Evolutionary conservation across 2,888 invertebrate genomes (phyloP), one percentile per base, ranked within the genome.

Genomic region (Schrankia costaestrigalis): DNA sequence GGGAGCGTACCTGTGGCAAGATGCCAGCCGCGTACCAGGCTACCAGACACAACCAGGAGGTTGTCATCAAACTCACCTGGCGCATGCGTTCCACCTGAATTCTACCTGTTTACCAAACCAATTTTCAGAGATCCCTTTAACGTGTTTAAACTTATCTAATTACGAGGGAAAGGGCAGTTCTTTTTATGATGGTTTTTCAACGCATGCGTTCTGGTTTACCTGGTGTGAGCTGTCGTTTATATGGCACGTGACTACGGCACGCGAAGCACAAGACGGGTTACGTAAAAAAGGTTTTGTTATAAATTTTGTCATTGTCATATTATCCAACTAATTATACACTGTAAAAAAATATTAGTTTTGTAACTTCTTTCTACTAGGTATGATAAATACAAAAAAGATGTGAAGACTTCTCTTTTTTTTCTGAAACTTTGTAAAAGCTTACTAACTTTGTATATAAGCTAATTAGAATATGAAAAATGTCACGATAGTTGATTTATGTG

Each of bases 1-100:
- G 76, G 76, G 71, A 81, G 77, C 78, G 64, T 88, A 88, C 89
- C 89, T 88, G 88, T 89, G 89, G 88, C 89, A 88, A 78, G 62
- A 73, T 89, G 89, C 89, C 89, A 89, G 86, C 77, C 85, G 71
- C 59, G 70, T 85, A 88, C 85, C 73, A 86, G 85, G 87, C 52
- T 42, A 55, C 35, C 69, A 83, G 56, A 57, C 60, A 23, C 15
- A 26, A 29, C 27, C 35, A 74, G 71, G 74, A 82, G 78, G 63
- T 75, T 38, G 28, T 30, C 40, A 36, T 17, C 14, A 41, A 45
- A 34, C 39, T 56, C 65, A 86, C 84, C 85, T 85, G 82, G 67
- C 85, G 84, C 86, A 85, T 85, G 85, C 85, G 85, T 83, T 63
- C 65, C 73, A 83, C 79, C 81, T 83, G 78, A 27, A 43, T 46